phyloP scores from a whole-genome alignment of 2,113 vertebrate species.

The Cichladusa arquata region DNA sequence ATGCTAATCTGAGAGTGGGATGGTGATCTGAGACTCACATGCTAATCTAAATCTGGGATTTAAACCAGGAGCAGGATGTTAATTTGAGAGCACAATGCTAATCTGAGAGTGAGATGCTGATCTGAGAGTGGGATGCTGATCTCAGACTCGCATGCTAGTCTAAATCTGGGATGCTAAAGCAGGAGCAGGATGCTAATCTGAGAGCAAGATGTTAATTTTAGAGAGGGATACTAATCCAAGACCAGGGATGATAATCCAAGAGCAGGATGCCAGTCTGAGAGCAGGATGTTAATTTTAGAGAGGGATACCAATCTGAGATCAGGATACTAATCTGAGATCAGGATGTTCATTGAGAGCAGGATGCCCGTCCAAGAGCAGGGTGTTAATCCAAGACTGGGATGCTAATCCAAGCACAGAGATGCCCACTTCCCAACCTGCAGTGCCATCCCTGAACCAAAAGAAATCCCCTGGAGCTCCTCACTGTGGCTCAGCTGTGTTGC shows the following conservation, averaged over 20 bases:
- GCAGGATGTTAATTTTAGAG: not conserved
- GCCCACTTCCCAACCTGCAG: fast-evolving
- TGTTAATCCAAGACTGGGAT: no score
- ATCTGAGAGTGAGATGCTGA: not conserved
- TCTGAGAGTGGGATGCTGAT: not conserved
- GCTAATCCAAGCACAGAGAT: not conserved
- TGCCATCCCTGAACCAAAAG: fast-evolving
- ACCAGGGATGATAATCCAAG: not conserved
- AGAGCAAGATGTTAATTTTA: not conserved
- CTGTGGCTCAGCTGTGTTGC: fast-evolving
- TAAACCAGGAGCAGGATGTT: not conserved
- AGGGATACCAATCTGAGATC: no score
- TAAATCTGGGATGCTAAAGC: not conserved
- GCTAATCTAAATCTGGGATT: not conserved
- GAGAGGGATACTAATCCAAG: not conserved
- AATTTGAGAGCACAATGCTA: no score
- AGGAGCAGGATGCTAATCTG: not conserved
- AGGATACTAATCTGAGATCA: not conserved
- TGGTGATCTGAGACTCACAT: no score
- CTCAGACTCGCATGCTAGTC: fast-evolving
- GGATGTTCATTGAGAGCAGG: not conserved
- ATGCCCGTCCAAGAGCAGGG: not conserved
- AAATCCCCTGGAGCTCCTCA: fast-evolving
- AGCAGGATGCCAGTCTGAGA: not conserved
- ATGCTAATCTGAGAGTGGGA: no score